Percentiles rank a stretch among this genome's conserved stretches.
Evolutionary conservation across 2,888 invertebrate genomes (phyloP).

Genomic region (Aleiodes leptofemur): DNA sequence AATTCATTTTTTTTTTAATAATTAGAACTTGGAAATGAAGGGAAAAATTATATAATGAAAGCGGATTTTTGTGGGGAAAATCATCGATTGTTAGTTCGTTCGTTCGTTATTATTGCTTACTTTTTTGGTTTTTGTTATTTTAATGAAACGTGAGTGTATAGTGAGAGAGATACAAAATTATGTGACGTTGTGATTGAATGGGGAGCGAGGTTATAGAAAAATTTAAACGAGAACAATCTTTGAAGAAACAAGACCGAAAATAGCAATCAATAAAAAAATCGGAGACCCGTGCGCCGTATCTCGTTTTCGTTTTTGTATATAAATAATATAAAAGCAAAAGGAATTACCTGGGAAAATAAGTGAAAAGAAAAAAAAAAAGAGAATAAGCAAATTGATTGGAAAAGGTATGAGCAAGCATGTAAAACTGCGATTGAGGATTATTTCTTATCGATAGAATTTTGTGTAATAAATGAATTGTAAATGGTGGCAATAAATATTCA

Average conservation of each 20-base stretch:
- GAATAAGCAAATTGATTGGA: not conserved
- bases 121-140: slow-evolving; percentile 67
- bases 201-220: slow-evolving; percentile 45
- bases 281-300: slow-evolving; percentile 47
- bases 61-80: slow-evolving; percentile 38
- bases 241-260: slow-evolving; percentile 34
- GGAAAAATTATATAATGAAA: slow-evolving; percentile 1
- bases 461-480: slow-evolving; percentile 42
- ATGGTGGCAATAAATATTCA: slow-evolving; percentile 32
- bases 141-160: slow-evolving; percentile 61
- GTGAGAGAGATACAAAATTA: slow-evolving; percentile 50
- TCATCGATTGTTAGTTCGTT: slow-evolving; percentile 49
- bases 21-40: not conserved
- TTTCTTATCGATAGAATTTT: not conserved
- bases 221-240: slow-evolving; percentile 11
- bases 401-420: not conserved
- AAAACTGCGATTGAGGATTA: not conserved
- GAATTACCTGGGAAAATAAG: slow-evolving; percentile 22
- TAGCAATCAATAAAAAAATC: slow-evolving; percentile 55
- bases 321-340: slow-evolving; percentile 43
- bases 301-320: slow-evolving; percentile 55
- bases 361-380: slow-evolving; percentile 31
- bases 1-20: not conserved
- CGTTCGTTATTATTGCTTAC: slow-evolving; percentile 61
- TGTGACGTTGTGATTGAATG: slow-evolving; percentile 51